phyloP scores from a whole-genome alignment of 2,888 invertebrate genomes.

The Tridacna crocea region DNA sequence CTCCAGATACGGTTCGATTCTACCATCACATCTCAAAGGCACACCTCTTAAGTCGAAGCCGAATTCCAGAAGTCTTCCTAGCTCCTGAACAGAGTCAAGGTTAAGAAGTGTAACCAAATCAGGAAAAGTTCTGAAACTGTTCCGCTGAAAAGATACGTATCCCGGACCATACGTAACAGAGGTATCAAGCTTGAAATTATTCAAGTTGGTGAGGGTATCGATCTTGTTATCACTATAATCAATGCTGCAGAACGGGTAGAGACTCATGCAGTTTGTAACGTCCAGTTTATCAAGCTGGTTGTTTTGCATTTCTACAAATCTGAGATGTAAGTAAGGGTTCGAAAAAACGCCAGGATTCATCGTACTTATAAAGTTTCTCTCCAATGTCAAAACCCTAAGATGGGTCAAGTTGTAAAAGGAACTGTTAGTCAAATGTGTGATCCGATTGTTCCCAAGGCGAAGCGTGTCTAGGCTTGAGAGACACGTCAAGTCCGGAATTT shows the following conservation, averaged over 20 bases:
- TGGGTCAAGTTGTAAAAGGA: conserved; percentile 33
- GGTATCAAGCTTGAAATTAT: conserved; percentile 23
- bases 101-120: conserved; percentile 35
- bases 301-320: conserved; percentile 17
- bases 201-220: conserved; percentile 18
- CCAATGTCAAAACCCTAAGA: conserved; percentile 27
- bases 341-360: conserved; percentile 31
- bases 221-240: conserved; percentile 28
- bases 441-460: conserved; percentile 18
- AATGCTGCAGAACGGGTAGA: conserved; percentile 39
- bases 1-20: conserved; percentile 32
- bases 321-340: conserved; percentile 17
- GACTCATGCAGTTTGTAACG: conserved; percentile 37
- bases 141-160: conserved; percentile 10
- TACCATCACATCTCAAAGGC: conserved; percentile 41
- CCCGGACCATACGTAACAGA: conserved; percentile 47
- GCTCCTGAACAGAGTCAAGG: conserved; percentile 15
- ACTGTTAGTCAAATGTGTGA: conserved; percentile 30
- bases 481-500: conserved; percentile 35
- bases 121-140: conserved; percentile 28
- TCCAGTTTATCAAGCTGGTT: conserved; percentile 33
- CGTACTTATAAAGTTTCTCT: conserved; percentile 22
- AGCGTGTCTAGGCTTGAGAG: conserved; percentile 28
- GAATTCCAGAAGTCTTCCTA: conserved; percentile 33
- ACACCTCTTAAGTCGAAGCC: conserved; percentile 33